Base-by-base conservation (phyloP, 2,113 vertebrate species). In the Isichthys henryi region DNA sequence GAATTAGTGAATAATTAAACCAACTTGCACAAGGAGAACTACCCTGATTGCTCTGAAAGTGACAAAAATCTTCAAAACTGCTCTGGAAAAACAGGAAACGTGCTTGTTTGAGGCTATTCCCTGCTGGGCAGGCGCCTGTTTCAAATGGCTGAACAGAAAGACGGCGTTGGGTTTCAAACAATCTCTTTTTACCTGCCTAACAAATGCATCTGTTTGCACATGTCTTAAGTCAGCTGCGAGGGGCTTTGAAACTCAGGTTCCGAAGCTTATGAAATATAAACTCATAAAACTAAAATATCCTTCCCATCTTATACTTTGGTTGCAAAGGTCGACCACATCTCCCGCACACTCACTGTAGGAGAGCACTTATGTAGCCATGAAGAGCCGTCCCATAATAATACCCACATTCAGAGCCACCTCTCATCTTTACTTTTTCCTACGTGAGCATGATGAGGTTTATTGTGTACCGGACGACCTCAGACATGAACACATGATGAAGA, bases 151-250 rank as follows among this genome's bases (percentile, higher is more conserved):
- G 50, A 58, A 31, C 62, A 86, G 11, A 48, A 52, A 77, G 43
- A 70, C 50, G 53, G 31, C 27, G n/a, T 17, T 31, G 70, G 74
- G 52, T 56, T 46, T 46, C 89, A 86, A 89, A 89, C 87, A 77
- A 87, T 83, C 50, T 35, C 86, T 43, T 86, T 82, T 87, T 50
- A 90, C 87, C 90, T 91, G 87, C 87, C 77, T 88, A 91, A 89
- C 74, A 84, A 88, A 89, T 89, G 85, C 39, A 50, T 50, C 85
- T 88, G 80, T 91, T 91, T 83, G 52, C 46, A 52, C 74, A 56
- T 77, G 46, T 89, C 52, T 50, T 70, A 87, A 80, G 50, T 62
- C 39, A 45, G 46, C 52, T n/a, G 23, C 35, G 49, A 89, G 80
- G 90, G 83, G 62, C 43, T 84, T 21, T n/a, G 8, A 84, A 84